Evolutionary conservation across 2,888 invertebrate genomes (phyloP), one percentile per base, ranked within the genome.

Genomic region (Philaethria dido): DNA sequence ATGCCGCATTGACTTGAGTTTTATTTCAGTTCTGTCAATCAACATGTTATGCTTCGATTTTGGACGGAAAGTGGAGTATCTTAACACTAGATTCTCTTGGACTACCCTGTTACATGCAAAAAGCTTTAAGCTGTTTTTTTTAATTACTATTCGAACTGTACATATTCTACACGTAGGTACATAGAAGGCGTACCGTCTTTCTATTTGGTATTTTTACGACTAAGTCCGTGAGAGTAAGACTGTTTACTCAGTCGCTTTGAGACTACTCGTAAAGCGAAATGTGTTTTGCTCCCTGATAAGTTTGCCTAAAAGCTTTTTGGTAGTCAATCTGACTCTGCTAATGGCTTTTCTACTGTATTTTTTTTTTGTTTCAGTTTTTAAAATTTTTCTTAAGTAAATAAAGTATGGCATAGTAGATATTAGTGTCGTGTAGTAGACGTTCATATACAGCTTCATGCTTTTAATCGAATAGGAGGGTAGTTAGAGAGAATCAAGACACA

Each of bases 231-330:
- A 57, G 25, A n/a, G 22, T 22, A 57, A 57, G 57, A 57, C 57
- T 57, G 57, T 57, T 57, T 57, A 57, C 57, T 57, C 57, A 57
- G 57, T 57, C 57, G 57, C 57, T 42, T 42, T 57, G 57, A 42
- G 57, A 57, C 57, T 25, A 16, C 52, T 52, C 50, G 50, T 50
- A 57, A 57, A 57, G 57, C 42, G 42, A 57, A 57, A 57, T 57
- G 57, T 57, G 57, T 57, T 57, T 57, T 42, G 57, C 57, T 42
- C 57, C 50, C 42, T 57, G 52, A 63, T 54, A 63, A 55, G 63
- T 63, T 63, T 63, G 45, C 52, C 42, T 54, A 63, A 62, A 55
- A 63, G 63, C 63, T 54, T 63, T 54, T 63, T 44, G 25, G 63
- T 18, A 45, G 63, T 54, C 63, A 45, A 54, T 55, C 54, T 63